Conservation (phyloP, 2,113 vertebrate genomes). For the Rhodinocichla rosea region DNA sequence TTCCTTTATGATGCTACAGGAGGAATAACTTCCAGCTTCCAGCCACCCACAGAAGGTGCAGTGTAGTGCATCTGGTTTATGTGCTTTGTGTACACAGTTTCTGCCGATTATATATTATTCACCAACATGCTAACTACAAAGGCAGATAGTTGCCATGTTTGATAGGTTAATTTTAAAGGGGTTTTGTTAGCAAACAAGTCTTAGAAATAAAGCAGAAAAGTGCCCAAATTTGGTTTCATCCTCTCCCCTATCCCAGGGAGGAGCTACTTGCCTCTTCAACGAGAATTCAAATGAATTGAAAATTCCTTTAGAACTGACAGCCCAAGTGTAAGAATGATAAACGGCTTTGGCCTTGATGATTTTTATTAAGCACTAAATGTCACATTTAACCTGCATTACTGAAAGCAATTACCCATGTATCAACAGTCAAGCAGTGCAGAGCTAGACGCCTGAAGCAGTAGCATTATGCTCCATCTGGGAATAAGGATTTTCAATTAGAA, state of each 20-base stretch:
- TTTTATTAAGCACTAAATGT: constrained; percentile 92
- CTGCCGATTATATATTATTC: constrained; percentile 21
- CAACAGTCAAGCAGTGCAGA: constrained; percentile 80
- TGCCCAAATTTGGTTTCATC: background rate
- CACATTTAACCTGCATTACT: constrained; percentile 93
- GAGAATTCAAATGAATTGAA: constrained; percentile 66
- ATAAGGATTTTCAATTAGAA: constrained; percentile 93
- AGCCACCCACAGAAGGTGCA: background rate
- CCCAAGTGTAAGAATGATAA: constrained; percentile 85
- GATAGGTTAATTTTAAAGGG: constrained; percentile 38
- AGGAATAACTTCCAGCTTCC: background rate
- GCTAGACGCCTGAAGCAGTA: constrained; percentile 71
- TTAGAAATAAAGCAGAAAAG: constrained; percentile 17
- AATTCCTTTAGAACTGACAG: constrained; percentile 79
- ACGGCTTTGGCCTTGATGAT: constrained; percentile 88
- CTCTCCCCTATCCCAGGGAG: background rate
- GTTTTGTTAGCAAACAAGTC: constrained; percentile 16
- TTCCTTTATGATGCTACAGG: background rate
- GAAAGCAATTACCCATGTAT: constrained; percentile 91
- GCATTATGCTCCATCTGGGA: constrained; percentile 83
- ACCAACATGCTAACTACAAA: background rate
- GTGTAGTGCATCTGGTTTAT: background rate
- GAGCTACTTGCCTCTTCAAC: constrained; percentile 32
- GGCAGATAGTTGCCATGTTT: background rate
- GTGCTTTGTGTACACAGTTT: background rate